Conservation (phyloP, 2,797 vertebrate genomes). For the Coregonus suidteri region DNA sequence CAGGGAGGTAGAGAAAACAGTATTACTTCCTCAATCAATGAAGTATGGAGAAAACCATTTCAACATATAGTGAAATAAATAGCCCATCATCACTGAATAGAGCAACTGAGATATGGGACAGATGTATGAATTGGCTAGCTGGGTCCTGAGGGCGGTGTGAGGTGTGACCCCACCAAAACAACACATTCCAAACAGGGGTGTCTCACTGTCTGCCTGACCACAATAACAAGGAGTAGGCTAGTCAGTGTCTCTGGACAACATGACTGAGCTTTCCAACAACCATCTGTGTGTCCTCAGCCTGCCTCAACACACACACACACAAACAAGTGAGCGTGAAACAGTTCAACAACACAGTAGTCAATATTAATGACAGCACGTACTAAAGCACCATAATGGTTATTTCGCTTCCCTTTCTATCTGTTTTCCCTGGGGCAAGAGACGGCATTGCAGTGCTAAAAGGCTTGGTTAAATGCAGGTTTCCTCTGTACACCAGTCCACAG, state of each 20-base stretch:
- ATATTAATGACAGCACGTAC: slow-evolving; percentile 59
- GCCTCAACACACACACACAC: slow-evolving; percentile 18
- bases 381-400: slow-evolving; percentile 59
- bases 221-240: not conserved
- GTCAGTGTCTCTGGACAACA: slow-evolving; percentile 21
- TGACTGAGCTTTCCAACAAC: slow-evolving; percentile 28
- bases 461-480: not conserved
- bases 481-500: slow-evolving; percentile 29
- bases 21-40: slow-evolving; percentile 6
- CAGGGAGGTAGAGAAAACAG: not conserved
- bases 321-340: slow-evolving; percentile 43
- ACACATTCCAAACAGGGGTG: slow-evolving; percentile 33
- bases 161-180: slow-evolving; percentile 47
- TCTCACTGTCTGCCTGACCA: slow-evolving; percentile 25
- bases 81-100: slow-evolving; percentile 2
- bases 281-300: not conserved
- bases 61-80: slow-evolving; percentile 10
- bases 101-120: slow-evolving; percentile 21
- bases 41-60: slow-evolving; percentile 6
- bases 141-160: slow-evolving; percentile 8
- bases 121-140: slow-evolving; percentile 20
- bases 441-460: not conserved
- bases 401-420: slow-evolving; percentile 16
- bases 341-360: slow-evolving; percentile 56
- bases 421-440: not conserved